phyloP scores from a whole-genome alignment of 1,140 invertebrate species.

The Platyscapa corneri region DNA sequence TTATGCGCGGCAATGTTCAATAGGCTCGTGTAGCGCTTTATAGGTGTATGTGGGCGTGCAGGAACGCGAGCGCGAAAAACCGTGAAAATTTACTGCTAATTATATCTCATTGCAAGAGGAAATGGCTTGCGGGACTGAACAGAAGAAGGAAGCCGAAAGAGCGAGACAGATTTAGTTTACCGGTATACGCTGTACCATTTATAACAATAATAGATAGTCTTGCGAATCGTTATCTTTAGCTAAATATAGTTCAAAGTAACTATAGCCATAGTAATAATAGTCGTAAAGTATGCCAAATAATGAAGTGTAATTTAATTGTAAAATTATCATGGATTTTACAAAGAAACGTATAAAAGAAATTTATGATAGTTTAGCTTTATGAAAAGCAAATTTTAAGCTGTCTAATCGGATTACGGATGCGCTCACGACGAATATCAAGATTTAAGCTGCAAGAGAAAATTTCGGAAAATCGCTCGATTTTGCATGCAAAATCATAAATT shows the following conservation, averaged over 20 bases:
- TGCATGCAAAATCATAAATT: background rate
- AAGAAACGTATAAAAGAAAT: conserved; percentile 12
- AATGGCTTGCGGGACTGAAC: conserved; percentile 25
- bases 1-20: conserved; percentile 31
- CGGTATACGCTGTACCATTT: conserved; percentile 29
- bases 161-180: conserved; percentile 45
- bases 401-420: background rate
- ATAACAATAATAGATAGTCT: conserved; percentile 41
- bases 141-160: conserved; percentile 32
- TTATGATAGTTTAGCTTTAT: background rate
- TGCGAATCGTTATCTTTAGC: conserved; percentile 39
- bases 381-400: conserved; percentile 9
- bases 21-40: background rate
- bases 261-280: conserved; percentile 18
- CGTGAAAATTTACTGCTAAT: conserved; percentile 58
- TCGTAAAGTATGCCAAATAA: conserved; percentile 30
- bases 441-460: background rate
- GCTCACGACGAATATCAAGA: background rate
- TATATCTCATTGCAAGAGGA: conserved; percentile 50
- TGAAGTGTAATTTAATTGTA: conserved; percentile 51
- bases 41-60: background rate
- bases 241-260: conserved; percentile 43
- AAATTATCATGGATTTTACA: conserved; percentile 37
- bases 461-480: background rate
- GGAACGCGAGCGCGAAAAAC: conserved; percentile 33